Base-by-base conservation (phyloP, 2,113 vertebrate genomes). In the Turdus rufiventris region DNA sequence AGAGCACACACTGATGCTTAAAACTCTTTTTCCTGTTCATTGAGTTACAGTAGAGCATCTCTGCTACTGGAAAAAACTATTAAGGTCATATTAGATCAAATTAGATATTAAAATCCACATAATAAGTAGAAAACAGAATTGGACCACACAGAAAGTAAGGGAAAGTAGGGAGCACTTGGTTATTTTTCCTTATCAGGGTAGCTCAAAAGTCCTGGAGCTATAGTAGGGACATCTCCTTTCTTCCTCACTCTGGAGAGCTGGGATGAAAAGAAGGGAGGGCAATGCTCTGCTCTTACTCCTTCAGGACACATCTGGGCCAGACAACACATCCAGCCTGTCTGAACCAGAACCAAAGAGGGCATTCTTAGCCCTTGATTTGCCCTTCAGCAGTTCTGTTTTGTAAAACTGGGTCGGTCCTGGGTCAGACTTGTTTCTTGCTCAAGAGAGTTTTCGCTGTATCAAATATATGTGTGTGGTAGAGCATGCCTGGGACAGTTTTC, bases 61-160 rank as follows among this genome's bases (percentile, higher is more conserved):
- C 73, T 92, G 66, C 95, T 72, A 89, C 18, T 47, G 24, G 26
- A 67, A 93, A 38, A 83, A 92, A 85, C 12, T 61, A 54, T 84
- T 87, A 85, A 89, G 53, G 18, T 12, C 19, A 7, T 93, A 91
- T 86, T 63, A 92, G 33, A 40, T 78, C 67, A 20, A 80, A 67
- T 96, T 93, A 94, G 51, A 14, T 79, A 95, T 63, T 85, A 89
- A 48, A 96, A 66, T 38, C 63, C 60, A 95, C 68, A 92, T 87
- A 88, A 38, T 33, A 91, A 58, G 56, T 83, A 89, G 40, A 91
- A 95, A 92, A 95, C 43, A 45, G 20, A 79, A 31, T 2, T 66
- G 48, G n/a, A 56, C 43, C 31, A 67, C 70, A 92, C 57, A 77
- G 62, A 87, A 62, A 60, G 9, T 34, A 91, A 61, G 38, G 43